Conservation (phyloP, 1,140 invertebrate species). For the Hyles euphorbiae region DNA sequence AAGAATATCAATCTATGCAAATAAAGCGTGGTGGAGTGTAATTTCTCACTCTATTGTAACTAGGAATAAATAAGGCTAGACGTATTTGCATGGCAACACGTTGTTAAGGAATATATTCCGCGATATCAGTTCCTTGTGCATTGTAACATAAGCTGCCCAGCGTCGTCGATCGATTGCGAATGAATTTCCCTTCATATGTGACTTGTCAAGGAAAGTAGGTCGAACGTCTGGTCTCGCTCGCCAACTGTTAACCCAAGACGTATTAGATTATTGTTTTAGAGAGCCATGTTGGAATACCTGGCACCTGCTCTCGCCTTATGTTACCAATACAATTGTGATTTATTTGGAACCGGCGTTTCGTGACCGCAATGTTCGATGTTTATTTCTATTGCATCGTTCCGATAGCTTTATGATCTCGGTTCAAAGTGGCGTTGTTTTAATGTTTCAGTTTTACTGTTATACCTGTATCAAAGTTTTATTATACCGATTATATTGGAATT, state of each 20-base stretch:
- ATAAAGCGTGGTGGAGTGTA: no score
- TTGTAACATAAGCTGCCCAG: slow-evolving; percentile 20
- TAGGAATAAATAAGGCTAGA: no score
- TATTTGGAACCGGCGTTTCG: not conserved
- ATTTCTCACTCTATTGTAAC: no score
- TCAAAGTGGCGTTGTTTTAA: no score
- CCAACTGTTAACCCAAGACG: slow-evolving; percentile 15
- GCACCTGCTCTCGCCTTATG: slow-evolving; percentile 20
- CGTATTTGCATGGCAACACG: no score
- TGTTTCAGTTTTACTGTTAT: no score
- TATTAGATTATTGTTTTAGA: slow-evolving; percentile 29
- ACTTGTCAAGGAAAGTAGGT: slow-evolving; percentile 51
- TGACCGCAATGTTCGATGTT: slow-evolving; percentile 4
- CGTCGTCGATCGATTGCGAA: slow-evolving; percentile 21
- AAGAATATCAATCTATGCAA: no score
- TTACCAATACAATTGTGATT: slow-evolving; percentile 10
- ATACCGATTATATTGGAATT: no score
- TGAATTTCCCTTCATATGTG: slow-evolving; percentile 48
- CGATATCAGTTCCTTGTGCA: not conserved
- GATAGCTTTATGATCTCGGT: no score
- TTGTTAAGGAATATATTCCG: no score
- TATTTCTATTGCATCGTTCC: slow-evolving; percentile 1
- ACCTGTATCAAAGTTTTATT: no score
- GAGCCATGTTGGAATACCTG: slow-evolving; percentile 13
- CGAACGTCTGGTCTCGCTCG: slow-evolving; percentile 42